phyloP scores from a whole-genome alignment of 2,888 invertebrate genomes.

The Agonopterix alstromeriana region DNA sequence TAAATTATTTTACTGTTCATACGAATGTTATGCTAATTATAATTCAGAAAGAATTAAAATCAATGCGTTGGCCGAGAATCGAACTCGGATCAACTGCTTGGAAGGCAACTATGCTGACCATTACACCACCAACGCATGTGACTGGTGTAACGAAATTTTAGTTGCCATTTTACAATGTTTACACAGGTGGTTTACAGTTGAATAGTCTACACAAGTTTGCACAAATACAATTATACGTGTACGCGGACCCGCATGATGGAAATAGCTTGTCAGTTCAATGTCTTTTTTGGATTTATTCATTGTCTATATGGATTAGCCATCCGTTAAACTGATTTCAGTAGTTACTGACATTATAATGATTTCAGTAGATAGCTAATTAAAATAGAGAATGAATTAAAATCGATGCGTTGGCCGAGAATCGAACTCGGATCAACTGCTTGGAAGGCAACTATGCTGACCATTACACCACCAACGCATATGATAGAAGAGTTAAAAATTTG shows the following conservation, averaged over 20 bases:
- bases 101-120: constrained; percentile 55
- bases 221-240: too few relatives aligned
- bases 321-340: too few relatives aligned
- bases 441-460: constrained; percentile 55
- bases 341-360: too few relatives aligned
- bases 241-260: too few relatives aligned
- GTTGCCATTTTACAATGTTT: background rate
- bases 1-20: too few relatives aligned
- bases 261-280: too few relatives aligned
- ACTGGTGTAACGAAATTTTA: background rate
- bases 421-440: constrained; percentile 57
- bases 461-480: constrained; percentile 51
- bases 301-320: too few relatives aligned
- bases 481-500: background rate
- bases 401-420: constrained; percentile 43
- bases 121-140: constrained; percentile 52
- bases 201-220: background rate
- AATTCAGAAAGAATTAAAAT: too few relatives aligned
- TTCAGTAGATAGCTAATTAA: too few relatives aligned
- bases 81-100: constrained; percentile 57
- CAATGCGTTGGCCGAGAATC: constrained; percentile 43
- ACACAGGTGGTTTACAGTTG: background rate
- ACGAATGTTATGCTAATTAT: too few relatives aligned
- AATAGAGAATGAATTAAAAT: too few relatives aligned
- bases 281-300: too few relatives aligned